A percentile compares a stretch with the other conserved stretches of the same genome.
Evolutionary conservation across 2,797 vertebrate species (phyloP).

Genomic region (Clangula hyemalis): DNA sequence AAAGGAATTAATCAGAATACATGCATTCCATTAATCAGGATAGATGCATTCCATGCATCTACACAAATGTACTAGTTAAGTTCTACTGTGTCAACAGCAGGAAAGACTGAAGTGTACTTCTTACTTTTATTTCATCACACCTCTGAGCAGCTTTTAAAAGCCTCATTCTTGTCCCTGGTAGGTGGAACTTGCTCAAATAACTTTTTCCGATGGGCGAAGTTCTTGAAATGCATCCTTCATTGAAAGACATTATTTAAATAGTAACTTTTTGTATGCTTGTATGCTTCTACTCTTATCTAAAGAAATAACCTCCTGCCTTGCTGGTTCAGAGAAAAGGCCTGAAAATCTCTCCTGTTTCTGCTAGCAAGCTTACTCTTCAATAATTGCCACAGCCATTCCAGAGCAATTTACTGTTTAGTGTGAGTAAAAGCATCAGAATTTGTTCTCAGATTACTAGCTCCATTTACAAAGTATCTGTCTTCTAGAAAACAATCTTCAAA

Average conservation of each 20-base stretch:
- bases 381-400: neutral
- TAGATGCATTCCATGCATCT: neutral
- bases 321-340: neutral
- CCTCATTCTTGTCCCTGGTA: neutral
- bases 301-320: neutral
- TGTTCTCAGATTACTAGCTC: neutral
- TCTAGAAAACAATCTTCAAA: neutral
- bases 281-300: neutral
- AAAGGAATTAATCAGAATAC: neutral
- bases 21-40: neutral
- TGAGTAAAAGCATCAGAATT: neutral
- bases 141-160: neutral
- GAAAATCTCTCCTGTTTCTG: neutral
- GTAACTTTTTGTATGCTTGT: neutral
- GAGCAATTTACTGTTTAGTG: neutral
- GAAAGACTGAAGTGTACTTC: neutral
- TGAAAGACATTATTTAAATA: neutral
- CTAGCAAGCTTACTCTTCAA: neutral
- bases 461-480: neutral
- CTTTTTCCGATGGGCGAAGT: neutral
- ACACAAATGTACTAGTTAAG: neutral
- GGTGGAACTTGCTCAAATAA: neutral
- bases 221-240: neutral
- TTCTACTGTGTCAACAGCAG: neutral
- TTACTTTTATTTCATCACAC: neutral